Conservation (phyloP, 2,797 vertebrate species). For the Gymnocypris eckloni region DNA sequence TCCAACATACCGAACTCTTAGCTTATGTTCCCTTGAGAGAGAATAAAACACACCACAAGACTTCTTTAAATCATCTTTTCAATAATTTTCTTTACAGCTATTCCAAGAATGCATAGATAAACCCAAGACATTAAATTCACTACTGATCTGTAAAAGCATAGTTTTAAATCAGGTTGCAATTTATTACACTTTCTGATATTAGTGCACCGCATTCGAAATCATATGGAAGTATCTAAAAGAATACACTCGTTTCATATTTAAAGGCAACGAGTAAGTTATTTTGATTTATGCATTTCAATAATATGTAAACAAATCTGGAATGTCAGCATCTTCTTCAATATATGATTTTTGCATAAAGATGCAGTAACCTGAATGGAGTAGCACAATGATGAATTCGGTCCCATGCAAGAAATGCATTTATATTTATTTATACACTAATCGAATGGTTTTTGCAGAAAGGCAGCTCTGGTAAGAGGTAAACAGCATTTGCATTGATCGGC, state of each 20-base stretch:
- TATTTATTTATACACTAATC: slow-evolving; percentile 20
- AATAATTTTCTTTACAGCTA: not conserved
- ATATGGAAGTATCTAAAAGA: not conserved
- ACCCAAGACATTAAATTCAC: slow-evolving; percentile 9
- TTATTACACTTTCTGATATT: not conserved
- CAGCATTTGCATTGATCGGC: slow-evolving; percentile 36
- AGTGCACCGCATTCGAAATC: slow-evolving; percentile 26
- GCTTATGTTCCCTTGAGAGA: slow-evolving; percentile 24
- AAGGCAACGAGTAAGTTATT: slow-evolving; percentile 19
- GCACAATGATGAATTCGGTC: not conserved
- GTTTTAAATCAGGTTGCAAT: slow-evolving; percentile 32
- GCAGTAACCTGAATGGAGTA: slow-evolving; percentile 16
- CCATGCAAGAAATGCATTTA: slow-evolving; percentile 7
- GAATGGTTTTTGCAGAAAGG: slow-evolving; percentile 10
- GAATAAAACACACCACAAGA: slow-evolving; percentile 36
- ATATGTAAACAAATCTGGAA: slow-evolving; percentile 45
- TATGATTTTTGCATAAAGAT: slow-evolving; percentile 1
- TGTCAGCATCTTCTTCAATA: slow-evolving; percentile 27
- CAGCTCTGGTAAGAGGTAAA: slow-evolving; percentile 26
- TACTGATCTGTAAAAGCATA: not conserved
- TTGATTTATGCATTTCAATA: slow-evolving; percentile 19
- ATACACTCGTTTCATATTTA: slow-evolving; percentile 25
- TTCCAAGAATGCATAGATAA: not conserved
- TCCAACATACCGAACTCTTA: slow-evolving; percentile 40
- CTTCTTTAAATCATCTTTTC: slow-evolving; percentile 4